Evolutionary conservation across 2,797 vertebrate species (phyloP).

Genomic region (Brachymystax lenok): DNA sequence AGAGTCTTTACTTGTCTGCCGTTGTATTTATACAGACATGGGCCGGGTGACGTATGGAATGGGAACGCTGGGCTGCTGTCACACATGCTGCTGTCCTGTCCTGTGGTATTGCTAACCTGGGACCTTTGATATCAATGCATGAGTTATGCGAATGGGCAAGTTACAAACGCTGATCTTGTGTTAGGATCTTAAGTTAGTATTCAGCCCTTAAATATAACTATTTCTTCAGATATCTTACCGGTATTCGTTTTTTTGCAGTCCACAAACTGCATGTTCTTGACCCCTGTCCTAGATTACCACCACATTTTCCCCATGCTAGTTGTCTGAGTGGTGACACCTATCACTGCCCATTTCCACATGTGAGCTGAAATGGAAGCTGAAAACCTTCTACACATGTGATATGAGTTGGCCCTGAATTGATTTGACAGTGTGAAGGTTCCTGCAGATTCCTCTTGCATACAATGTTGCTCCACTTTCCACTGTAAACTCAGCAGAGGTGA

Average conservation of each 20-base stretch:
- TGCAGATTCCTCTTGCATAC: constrained; percentile 37
- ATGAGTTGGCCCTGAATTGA: constrained; percentile 63
- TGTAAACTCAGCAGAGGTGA: no score
- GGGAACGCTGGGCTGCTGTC: not conserved
- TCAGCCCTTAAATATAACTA: not conserved
- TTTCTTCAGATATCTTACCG: not conserved
- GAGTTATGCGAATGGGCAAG: not conserved
- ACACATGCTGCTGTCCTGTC: not conserved
- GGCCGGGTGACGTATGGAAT: not conserved
- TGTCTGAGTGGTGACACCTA: not conserved
- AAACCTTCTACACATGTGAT: constrained; percentile 33
- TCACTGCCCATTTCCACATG: constrained; percentile 16
- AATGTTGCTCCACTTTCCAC: not conserved
- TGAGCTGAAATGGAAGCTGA: constrained; percentile 23
- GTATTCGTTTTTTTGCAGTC: not conserved
- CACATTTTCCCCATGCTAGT: not conserved
- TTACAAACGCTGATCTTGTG: not conserved
- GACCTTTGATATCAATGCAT: not conserved
- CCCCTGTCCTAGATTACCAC: not conserved
- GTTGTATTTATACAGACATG: constrained; percentile 41
- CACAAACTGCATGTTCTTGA: not conserved
- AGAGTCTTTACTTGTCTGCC: constrained; percentile 31
- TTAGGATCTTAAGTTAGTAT: not conserved
- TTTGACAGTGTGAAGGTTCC: constrained; percentile 67
- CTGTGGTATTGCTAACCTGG: not conserved